Conservation (phyloP, 2,888 invertebrate genomes). For the Clostera curtula region DNA sequence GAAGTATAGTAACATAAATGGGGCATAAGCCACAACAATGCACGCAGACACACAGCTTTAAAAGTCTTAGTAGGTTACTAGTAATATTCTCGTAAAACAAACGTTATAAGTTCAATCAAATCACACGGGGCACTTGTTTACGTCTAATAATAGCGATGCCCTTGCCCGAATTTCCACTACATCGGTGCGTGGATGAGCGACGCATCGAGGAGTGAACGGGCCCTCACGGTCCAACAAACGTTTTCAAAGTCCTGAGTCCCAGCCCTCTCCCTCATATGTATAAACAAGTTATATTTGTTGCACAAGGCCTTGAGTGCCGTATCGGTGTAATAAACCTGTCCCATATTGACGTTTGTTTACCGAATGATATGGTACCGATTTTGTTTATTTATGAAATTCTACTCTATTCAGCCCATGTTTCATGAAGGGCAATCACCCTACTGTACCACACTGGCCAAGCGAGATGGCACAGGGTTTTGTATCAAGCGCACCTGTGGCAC, state of each 20-base stretch:
- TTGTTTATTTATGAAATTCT: too few relatives aligned
- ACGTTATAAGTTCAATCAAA: conserved; percentile 19
- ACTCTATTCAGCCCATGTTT: too few relatives aligned
- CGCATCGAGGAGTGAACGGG: conserved; percentile 45
- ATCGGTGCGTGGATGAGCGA: conserved; percentile 48
- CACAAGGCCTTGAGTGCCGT: conserved; percentile 12
- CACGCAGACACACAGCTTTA: too few relatives aligned
- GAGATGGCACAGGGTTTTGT: too few relatives aligned
- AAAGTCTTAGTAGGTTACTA: too few relatives aligned
- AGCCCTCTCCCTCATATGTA: conserved; percentile 21
- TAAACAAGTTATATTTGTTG: conserved; percentile 17
- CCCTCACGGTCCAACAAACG: conserved; percentile 52
- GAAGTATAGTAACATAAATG: too few relatives aligned
- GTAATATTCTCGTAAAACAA: conserved; percentile 9
- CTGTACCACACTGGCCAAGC: too few relatives aligned
- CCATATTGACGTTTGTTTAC: too few relatives aligned
- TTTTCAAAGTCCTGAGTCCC: conserved; percentile 52
- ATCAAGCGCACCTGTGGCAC: too few relatives aligned
- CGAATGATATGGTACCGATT: too few relatives aligned
- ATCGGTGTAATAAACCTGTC: conserved; percentile 8
- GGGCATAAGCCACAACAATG: too few relatives aligned
- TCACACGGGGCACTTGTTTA: conserved; percentile 20
- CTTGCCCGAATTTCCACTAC: conserved; percentile 66
- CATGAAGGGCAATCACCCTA: too few relatives aligned
- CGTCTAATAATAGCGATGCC: conserved; percentile 31